Evolutionary conservation across 2,797 vertebrate species (phyloP), one percentile per base, ranked within the genome.

Genomic region (Hephaestus fuliginosus): DNA sequence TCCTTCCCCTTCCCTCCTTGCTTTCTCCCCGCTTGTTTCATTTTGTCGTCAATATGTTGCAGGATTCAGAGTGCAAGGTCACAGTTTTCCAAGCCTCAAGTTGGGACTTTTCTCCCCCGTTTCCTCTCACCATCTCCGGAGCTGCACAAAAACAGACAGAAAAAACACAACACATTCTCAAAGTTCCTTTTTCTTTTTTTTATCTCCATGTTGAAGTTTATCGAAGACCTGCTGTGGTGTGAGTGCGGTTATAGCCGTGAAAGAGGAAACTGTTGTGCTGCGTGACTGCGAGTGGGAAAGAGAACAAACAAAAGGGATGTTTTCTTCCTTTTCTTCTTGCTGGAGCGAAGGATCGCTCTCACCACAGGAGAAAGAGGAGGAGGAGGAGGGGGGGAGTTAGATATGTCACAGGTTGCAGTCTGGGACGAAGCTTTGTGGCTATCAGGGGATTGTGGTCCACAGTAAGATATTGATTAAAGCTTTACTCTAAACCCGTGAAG

Each of bases 41-140:
- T 75, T 78, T 84, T 58, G 41, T 81, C n/a, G 48, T 80, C 85
- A 77, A 76, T 78, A 74, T 82, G 67, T 78, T 84, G 76, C 76
- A 83, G 80, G 77, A 87, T 89, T 82, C 79, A 83, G 70, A 90
- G 92, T 88, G 81, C 84, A 87, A 88, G 90, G 90, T 94, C 93
- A 91, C 70, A 5, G 66, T 92, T 93, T 94, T 94, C 91, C 89
- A 71, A 74, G 78, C 67, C 80, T 86, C 67, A 68, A 86, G 67
- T 85, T 83, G 85, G 86, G 86, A 84, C 83, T 83, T 84, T 83
- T 81, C 44, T 84, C 72, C 61, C 70, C 17, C 4, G 44, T 73
- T 91, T 89, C 89, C 88, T 74, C 60, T 84, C 62, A 2, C 58
- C 30, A 5, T 60, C 53, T 28, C 18, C 2, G 6, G 6, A 71